Conservation (phyloP, 2,797 vertebrate genomes). For the Muraenolepis orangiensis region DNA sequence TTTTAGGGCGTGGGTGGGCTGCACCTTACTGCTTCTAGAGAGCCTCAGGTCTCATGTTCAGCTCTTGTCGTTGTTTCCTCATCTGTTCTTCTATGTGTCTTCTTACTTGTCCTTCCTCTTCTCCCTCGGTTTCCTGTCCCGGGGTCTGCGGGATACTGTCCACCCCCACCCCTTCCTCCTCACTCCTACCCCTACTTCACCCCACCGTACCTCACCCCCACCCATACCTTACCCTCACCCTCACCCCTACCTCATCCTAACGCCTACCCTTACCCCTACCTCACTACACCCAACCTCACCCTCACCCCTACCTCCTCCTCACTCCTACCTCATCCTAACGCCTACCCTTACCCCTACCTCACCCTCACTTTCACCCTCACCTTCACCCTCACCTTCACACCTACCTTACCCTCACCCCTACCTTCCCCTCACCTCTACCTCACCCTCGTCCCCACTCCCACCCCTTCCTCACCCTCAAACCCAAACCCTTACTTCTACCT, state of each 20-base stretch:
- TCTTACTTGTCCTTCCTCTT: conserved; percentile 54
- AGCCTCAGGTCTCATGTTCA: conserved; percentile 54
- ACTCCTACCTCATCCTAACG: background rate
- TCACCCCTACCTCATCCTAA: conserved; percentile 69
- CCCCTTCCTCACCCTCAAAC: background rate
- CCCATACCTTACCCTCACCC: conserved; percentile 19
- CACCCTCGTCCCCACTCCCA: background rate
- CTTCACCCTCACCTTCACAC: too few relatives aligned
- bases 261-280: too few relatives aligned
- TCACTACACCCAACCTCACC: too few relatives aligned
- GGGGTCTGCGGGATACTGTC: conserved; percentile 67
- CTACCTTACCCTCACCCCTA: background rate
- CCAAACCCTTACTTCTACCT: conserved; percentile 23
- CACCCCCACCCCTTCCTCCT: conserved; percentile 18
- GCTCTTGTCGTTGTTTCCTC: conserved; percentile 41
- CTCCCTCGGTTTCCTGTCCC: conserved; percentile 51
- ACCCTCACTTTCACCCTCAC: background rate
- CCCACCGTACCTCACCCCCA: conserved; percentile 11
- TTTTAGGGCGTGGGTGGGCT: background rate
- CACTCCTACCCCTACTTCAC: conserved; percentile 20
- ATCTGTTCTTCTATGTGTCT: conserved; percentile 68
- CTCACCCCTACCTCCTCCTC: background rate
- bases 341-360: background rate
- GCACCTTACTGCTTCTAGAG: background rate
- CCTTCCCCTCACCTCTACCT: background rate